A percentile compares a stretch with the other conserved stretches of the same genome.
Conservation (phyloP, 2,797 vertebrate genomes). For the Alexandromys oeconomus region DNA sequence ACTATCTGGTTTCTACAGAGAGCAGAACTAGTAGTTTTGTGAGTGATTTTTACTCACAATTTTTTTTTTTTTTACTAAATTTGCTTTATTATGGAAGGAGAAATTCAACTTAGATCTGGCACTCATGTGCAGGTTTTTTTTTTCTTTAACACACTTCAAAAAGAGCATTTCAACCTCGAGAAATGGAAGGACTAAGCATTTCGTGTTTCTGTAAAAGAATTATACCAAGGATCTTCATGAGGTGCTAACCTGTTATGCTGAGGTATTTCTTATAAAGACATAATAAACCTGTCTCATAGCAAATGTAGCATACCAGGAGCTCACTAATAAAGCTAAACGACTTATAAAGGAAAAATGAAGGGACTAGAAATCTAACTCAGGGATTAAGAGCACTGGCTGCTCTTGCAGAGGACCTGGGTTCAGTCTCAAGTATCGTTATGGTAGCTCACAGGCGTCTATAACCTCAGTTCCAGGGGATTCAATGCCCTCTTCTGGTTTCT, state of each 20-base stretch:
- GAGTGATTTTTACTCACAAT: slow-evolving; percentile 59
- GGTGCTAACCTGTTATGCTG: background rate
- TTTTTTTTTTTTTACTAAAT: slow-evolving; percentile 25
- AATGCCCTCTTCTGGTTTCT: background rate
- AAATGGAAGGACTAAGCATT: slow-evolving; percentile 39
- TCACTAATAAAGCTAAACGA: slow-evolving; percentile 23
- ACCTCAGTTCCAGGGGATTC: background rate
- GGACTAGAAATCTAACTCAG: background rate
- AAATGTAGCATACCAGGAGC: background rate
- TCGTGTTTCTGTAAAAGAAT: slow-evolving; percentile 48
- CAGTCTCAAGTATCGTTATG: background rate
- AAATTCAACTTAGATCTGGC: slow-evolving; percentile 67
- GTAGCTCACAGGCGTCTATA: background rate
- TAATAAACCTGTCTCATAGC: slow-evolving; percentile 21
- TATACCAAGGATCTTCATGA: slow-evolving; percentile 6
- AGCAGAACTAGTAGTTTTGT: slow-evolving; percentile 72
- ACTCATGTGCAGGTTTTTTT: slow-evolving; percentile 57
- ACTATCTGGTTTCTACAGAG: slow-evolving; percentile 65
- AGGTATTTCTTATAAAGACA: background rate
- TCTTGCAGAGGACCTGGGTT: background rate
- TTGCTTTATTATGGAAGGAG: slow-evolving; percentile 70
- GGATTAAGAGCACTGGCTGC: background rate
- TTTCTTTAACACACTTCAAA: slow-evolving; percentile 62
- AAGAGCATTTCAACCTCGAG: slow-evolving; percentile 45
- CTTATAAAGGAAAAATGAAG: slow-evolving; percentile 5